These are phyloP conservation scores for Pocillopora grandis DNA, from an alignment of 92 coral and sea anemone genomes.

Conservation along the genomic window DNA sequence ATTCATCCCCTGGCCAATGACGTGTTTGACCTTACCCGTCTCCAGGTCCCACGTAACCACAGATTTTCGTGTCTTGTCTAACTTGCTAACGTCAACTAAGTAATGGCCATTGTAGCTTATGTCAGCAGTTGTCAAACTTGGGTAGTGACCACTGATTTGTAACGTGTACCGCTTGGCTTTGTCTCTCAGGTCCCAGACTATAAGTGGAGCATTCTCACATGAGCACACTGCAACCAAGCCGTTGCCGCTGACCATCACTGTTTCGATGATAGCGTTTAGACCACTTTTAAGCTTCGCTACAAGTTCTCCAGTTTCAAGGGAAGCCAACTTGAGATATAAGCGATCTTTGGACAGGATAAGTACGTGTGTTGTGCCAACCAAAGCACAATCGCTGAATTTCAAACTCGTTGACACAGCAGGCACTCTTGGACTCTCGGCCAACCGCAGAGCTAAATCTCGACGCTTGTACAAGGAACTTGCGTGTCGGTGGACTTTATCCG, in stretches of 20 bases:
- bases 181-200: slow-evolving; percentile 88
- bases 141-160: slow-evolving; percentile 82
- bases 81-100: slow-evolving; percentile 87
- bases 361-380: slow-evolving; percentile 88
- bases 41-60: slow-evolving; percentile 96
- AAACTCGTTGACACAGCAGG: slow-evolving; percentile 69
- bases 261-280: slow-evolving; percentile 86
- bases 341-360: slow-evolving; percentile 90
- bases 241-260: slow-evolving; percentile 92
- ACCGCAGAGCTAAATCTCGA: slow-evolving; percentile 90
- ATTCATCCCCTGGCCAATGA: slow-evolving; percentile 84
- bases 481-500: slow-evolving; percentile 86
- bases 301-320: slow-evolving; percentile 88
- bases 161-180: slow-evolving; percentile 67
- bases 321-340: slow-evolving; percentile 84
- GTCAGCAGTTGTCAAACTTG: slow-evolving; percentile 90
- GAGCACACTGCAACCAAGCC: slow-evolving; percentile 89
- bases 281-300: slow-evolving; percentile 93
- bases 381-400: slow-evolving; percentile 93
- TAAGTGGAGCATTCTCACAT: slow-evolving; percentile 85
- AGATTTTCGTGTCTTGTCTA: slow-evolving; percentile 83
- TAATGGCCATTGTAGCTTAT: slow-evolving; percentile 88
- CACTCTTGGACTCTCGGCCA: slow-evolving; percentile 93
- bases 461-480: slow-evolving; percentile 99
- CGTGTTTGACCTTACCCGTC: slow-evolving; percentile 87